A percentile compares a stretch with the other conserved stretches of the same genome.
Conservation (phyloP, 2,113 vertebrate species). For the Holacanthus passer region DNA sequence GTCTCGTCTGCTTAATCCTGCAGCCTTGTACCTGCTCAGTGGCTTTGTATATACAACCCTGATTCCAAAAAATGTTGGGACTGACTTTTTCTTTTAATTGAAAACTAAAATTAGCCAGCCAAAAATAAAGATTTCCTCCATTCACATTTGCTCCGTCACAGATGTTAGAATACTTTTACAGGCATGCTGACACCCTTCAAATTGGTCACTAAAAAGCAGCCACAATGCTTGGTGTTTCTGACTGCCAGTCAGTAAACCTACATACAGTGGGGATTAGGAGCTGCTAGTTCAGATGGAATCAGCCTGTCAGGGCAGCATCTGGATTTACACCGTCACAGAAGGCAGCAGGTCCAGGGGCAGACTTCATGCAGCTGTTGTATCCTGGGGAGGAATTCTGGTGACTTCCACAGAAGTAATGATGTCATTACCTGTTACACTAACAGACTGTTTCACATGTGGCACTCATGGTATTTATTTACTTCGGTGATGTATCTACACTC, state of each 20-base stretch:
- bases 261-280: neutral
- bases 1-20: neutral
- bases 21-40: too few relatives aligned
- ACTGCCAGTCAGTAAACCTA: neutral
- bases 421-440: conserved; percentile 1
- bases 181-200: neutral
- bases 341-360: conserved; percentile 18
- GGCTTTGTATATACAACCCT: too few relatives aligned
- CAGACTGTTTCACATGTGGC: neutral
- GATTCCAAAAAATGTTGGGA: too few relatives aligned
- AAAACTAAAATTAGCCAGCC: too few relatives aligned
- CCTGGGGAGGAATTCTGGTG: conserved; percentile 28
- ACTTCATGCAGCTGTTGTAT: conserved; percentile 62
- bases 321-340: neutral
- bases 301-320: conserved; percentile 49
- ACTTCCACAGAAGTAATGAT: conserved; percentile 18
- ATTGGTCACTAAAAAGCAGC: neutral
- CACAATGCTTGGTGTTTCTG: neutral
- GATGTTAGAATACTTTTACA: neutral
- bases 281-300: conserved; percentile 53
- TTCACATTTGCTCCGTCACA: neutral
- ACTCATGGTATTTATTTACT: neutral
- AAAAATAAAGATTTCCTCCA: neutral
- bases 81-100: too few relatives aligned
- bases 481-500: neutral